These are phyloP conservation scores for Nycticorax nycticorax DNA, from an alignment of 2,113 vertebrate species.

Conservation along the genomic window DNA sequence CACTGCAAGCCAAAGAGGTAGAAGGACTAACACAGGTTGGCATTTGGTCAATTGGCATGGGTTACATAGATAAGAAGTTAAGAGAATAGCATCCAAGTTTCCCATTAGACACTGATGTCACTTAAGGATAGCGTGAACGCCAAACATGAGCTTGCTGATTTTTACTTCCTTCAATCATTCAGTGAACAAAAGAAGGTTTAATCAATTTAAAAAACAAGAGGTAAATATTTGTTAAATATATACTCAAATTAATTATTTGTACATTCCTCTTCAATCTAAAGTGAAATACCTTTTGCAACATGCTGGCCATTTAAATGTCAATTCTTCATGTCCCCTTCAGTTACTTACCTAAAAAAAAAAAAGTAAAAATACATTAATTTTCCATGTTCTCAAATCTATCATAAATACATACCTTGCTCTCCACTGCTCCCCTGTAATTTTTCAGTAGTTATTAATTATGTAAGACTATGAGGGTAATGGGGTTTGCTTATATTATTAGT, in stretches of 20 bases:
- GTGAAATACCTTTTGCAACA: conserved; percentile 83
- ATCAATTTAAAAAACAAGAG: not conserved
- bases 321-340: conserved; percentile 73
- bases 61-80: not conserved
- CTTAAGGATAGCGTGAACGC: not conserved
- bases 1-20: not conserved
- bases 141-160: not conserved
- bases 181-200: not conserved
- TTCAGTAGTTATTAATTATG: not conserved
- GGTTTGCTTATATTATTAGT: not conserved
- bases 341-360: conserved; percentile 80
- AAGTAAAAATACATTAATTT: not conserved
- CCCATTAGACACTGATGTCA: not conserved
- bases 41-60: accelerated
- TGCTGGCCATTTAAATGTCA: conserved; percentile 77
- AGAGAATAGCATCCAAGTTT: not conserved
- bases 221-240: not conserved
- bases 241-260: not conserved
- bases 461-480: not conserved
- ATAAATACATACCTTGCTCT: not conserved
- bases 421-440: not conserved
- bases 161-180: not conserved
- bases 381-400: not conserved
- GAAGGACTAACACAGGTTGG: too few relatives aligned
- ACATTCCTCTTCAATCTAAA: not conserved